A percentile compares a stretch with the other conserved stretches of the same genome.
phyloP scores from a whole-genome alignment of 1,140 invertebrate genomes.

The Hormaphis cornu region DNA sequence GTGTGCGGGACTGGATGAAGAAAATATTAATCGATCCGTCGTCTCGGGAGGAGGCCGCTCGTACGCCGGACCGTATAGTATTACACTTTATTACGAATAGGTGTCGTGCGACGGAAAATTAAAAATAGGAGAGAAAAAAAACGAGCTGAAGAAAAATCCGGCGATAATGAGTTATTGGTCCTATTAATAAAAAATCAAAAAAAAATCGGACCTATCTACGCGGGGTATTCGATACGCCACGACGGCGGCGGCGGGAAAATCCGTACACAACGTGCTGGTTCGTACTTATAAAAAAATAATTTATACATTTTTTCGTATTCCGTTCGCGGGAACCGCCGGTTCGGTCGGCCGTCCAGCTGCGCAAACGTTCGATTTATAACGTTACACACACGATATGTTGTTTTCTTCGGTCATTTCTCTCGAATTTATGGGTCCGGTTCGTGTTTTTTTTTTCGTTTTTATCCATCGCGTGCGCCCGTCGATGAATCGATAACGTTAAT shows the following conservation, averaged over 20 bases:
- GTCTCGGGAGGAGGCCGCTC: constrained; percentile 22
- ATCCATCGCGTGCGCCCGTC: constrained; percentile 20
- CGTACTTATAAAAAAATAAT: no score
- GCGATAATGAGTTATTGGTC: constrained; percentile 28
- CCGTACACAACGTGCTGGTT: no score
- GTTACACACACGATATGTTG: not conserved
- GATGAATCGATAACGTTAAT: not conserved
- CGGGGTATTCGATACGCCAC: not conserved
- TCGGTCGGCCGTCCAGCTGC: constrained; percentile 23
- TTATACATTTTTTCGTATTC: no score
- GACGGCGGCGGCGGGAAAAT: not conserved
- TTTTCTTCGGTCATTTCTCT: not conserved
- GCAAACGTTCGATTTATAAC: constrained; percentile 25
- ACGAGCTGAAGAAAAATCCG: constrained; percentile 26
- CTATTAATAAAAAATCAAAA: constrained; percentile 25
- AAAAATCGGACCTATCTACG: no score
- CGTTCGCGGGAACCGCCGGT: not conserved
- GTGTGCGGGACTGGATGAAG: not conserved
- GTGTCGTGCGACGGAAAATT: constrained; percentile 28
- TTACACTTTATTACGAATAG: constrained; percentile 19
- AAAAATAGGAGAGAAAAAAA: constrained; percentile 7
- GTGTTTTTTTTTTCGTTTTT: not conserved
- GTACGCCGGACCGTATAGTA: constrained; percentile 15
- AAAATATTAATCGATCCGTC: constrained; percentile 30
- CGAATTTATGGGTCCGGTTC: constrained; percentile 24